Conservation (phyloP, 2,888 invertebrate genomes). For the Dilophus febrilis region DNA sequence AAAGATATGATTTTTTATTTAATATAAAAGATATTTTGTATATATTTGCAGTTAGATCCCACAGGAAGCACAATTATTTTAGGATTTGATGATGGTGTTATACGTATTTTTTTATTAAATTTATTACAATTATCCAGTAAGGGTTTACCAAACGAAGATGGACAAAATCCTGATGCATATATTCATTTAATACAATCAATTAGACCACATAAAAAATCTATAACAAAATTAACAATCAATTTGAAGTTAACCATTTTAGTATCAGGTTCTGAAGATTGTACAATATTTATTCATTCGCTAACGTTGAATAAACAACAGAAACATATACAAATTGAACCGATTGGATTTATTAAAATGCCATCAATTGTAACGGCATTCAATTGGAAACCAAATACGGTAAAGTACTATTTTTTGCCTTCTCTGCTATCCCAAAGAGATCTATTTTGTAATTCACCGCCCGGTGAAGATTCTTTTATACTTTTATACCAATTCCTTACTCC, state of each 20-base stretch:
- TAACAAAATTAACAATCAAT: slow-evolving; percentile 46
- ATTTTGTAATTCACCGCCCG: no score
- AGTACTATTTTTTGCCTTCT: no score
- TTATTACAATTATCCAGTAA: slow-evolving; percentile 12
- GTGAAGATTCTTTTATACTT: no score
- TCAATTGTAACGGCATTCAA: slow-evolving; percentile 45
- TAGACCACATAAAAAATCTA: slow-evolving; percentile 48
- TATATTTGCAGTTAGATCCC: slow-evolving; percentile 35
- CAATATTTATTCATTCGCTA: slow-evolving; percentile 48
- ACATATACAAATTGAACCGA: slow-evolving; percentile 35
- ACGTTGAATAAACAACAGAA: slow-evolving; percentile 23
- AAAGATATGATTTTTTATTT: slow-evolving; percentile 4
- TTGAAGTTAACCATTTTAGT: slow-evolving; percentile 38
- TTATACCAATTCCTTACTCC: no score
- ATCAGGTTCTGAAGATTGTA: slow-evolving; percentile 47
- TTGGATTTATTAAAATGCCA: slow-evolving; percentile 49
- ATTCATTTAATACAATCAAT: slow-evolving; percentile 30
- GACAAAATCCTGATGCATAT: slow-evolving; percentile 6
- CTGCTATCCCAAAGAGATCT: no score
- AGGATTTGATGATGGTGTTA: slow-evolving; percentile 54
- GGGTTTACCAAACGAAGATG: slow-evolving; percentile 14
- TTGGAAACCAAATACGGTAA: slow-evolving; percentile 45
- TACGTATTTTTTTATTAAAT: slow-evolving; percentile 32
- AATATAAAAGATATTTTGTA: no score
- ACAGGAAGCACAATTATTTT: slow-evolving; percentile 47